Conservation (phyloP, 2,113 vertebrate genomes). For the Chitala chitala region DNA sequence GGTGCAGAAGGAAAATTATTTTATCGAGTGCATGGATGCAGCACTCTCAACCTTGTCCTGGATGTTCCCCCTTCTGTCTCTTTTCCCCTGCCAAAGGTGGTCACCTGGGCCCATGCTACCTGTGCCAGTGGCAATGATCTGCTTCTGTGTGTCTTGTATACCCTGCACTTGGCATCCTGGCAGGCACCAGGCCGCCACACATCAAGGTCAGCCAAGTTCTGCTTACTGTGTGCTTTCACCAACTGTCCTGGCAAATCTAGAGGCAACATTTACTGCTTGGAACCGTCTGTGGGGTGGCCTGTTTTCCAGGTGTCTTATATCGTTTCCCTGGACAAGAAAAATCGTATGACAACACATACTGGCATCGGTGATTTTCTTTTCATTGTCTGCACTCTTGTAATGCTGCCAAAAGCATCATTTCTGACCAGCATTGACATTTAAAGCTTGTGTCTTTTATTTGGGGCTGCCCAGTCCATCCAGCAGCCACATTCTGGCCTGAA, state of each 20-base stretch:
- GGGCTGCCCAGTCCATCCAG: not conserved
- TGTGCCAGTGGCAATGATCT: too few species aligned
- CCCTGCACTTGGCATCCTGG: too few species aligned
- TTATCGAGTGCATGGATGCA: not conserved
- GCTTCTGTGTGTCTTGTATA: too few species aligned
- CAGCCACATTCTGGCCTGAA: not conserved
- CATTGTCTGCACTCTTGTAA: too few species aligned
- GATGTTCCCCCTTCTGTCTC: not conserved
- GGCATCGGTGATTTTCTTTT: too few species aligned
- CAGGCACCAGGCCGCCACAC: not conserved
- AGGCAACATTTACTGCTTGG: not conserved
- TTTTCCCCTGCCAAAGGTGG: not conserved
- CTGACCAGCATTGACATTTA: too few species aligned
- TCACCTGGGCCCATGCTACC: not conserved
- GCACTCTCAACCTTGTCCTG: not conserved
- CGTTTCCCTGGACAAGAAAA: not conserved
- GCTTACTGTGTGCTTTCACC: not conserved
- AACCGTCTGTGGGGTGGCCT: not conserved
- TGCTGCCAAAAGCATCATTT: too few species aligned
- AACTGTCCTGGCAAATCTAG: not conserved
- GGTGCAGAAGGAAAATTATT: too few species aligned
- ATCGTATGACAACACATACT: not conserved
- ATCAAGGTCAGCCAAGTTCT: constrained; percentile 5
- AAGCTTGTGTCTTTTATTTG: too few species aligned
- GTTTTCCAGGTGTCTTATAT: not conserved